These are phyloP conservation scores for Drosophila albomicans DNA, from an alignment of 1,140 invertebrate species.

Conservation along the genomic window DNA sequence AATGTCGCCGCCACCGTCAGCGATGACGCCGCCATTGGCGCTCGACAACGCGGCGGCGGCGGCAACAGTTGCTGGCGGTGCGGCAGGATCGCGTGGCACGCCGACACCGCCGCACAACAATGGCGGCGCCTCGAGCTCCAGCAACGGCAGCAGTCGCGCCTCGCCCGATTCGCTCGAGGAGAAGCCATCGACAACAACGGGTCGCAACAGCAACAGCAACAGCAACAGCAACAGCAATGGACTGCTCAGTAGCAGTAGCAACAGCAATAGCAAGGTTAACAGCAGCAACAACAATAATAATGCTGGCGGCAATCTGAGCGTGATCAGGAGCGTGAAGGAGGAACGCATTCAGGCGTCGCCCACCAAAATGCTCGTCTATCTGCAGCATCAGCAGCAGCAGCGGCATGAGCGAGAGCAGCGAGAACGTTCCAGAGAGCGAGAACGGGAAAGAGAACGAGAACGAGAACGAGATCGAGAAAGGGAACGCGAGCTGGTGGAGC, in stretches of 20 bases:
- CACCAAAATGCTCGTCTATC: constrained; percentile 79
- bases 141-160: constrained; percentile 79
- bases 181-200: constrained; percentile 78
- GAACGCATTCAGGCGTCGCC: constrained; percentile 77
- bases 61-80: constrained; percentile 16
- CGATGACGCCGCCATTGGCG: constrained; percentile 55
- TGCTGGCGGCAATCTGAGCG: constrained; percentile 68
- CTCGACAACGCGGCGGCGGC: constrained; percentile 14
- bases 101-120: constrained; percentile 78
- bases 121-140: constrained; percentile 60
- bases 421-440: constrained; percentile 42
- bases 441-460: constrained; percentile 50
- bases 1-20: constrained; percentile 84
- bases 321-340: constrained; percentile 83
- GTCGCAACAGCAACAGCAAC: constrained; percentile 25
- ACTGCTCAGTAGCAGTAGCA: constrained; percentile 38
- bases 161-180: constrained; percentile 82
- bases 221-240: constrained; percentile 51
- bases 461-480: constrained; percentile 66
- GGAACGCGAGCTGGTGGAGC: constrained; percentile 49
- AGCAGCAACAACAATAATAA: constrained; percentile 23
- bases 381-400: constrained; percentile 61
- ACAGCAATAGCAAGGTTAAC: constrained; percentile 17
- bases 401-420: constrained; percentile 46
- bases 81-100: constrained; percentile 48